phyloP scores from a whole-genome alignment of 2,797 vertebrate genomes.

The Dendrocincla tyrannina region DNA sequence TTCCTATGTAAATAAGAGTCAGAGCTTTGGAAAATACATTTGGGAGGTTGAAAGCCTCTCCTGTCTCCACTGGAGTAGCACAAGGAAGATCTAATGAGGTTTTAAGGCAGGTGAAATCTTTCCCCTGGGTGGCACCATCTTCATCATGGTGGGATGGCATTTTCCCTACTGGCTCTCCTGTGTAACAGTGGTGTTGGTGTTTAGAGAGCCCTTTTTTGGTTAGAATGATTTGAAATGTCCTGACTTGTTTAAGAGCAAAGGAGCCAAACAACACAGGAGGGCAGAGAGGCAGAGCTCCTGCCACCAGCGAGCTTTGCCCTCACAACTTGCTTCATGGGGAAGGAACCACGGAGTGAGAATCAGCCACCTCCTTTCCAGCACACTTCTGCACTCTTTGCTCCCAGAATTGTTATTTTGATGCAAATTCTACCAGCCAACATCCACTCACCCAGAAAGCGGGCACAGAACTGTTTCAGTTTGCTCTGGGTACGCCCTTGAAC shows the following conservation, averaged over 20 bases:
- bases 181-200: background rate
- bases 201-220: background rate
- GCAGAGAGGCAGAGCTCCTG: background rate
- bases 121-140: background rate
- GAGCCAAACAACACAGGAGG: background rate
- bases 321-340: background rate
- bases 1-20: background rate
- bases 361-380: background rate
- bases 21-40: background rate
- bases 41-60: background rate
- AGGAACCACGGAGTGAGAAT: background rate
- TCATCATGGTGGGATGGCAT: background rate
- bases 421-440: background rate
- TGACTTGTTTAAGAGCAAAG: background rate
- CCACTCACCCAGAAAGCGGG: background rate
- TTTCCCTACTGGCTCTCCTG: background rate
- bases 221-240: background rate
- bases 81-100: background rate
- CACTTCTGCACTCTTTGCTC: background rate
- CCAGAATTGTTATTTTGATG: constrained; percentile 16
- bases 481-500: background rate
- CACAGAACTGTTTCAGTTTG: background rate
- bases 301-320: fast-evolving
- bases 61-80: background rate
- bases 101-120: background rate